phyloP scores from a whole-genome alignment of 2,797 vertebrate species.

The Pangasius larnaudii region DNA sequence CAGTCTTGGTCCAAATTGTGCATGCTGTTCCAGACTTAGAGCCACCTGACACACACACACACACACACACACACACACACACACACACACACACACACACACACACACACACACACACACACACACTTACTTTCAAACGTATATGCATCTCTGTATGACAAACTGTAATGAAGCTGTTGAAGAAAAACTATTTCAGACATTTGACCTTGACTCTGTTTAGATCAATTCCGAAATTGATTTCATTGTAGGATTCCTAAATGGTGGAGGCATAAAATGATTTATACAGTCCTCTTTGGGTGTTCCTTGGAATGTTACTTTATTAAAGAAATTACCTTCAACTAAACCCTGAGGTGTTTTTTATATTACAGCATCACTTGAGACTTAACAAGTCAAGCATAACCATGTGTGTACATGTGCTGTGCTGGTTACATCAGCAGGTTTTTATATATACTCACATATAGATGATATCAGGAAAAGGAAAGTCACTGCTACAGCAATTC shows the following conservation, averaged over 20 bases:
- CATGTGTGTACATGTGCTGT: neutral
- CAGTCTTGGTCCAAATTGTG: conserved; percentile 74
- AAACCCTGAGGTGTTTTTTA: neutral
- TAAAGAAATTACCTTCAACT: neutral
- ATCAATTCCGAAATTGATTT: neutral
- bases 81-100: neutral
- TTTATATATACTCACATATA: conserved; percentile 67
- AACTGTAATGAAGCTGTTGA: neutral
- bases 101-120: too few relatives aligned
- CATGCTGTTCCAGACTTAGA: conserved; percentile 65
- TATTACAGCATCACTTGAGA: neutral
- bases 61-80: neutral
- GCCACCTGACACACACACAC: conserved; percentile 62
- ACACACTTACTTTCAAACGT: neutral
- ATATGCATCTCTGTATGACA: neutral
- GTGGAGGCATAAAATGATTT: neutral
- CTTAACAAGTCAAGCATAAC: neutral
- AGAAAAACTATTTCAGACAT: neutral
- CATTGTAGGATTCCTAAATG: neutral
- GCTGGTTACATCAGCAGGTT: neutral
- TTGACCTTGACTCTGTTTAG: neutral
- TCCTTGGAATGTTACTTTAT: neutral
- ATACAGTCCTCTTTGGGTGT: neutral
- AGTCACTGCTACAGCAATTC: conserved; percentile 46
- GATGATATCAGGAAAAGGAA: conserved; percentile 57